Conservation (phyloP, 2,888 invertebrate species). For the Cantharis flavilabris region DNA sequence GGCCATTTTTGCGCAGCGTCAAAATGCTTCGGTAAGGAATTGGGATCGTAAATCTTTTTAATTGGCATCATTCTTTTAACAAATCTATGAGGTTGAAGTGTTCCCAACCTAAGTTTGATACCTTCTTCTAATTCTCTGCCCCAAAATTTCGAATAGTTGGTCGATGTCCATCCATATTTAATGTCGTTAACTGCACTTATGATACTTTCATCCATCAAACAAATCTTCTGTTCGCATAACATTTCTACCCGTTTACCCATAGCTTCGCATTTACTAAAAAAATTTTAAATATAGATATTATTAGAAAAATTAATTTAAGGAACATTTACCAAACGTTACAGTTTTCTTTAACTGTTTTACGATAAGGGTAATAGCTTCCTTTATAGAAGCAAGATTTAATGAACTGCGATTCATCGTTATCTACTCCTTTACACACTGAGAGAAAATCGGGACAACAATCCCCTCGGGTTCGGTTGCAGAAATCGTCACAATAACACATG, state of each 20-base stretch:
- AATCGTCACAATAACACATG: conserved; percentile 92
- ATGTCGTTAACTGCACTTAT: conserved; percentile 68
- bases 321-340: conserved; percentile 75
- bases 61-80: conserved; percentile 65
- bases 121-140: conserved; percentile 83
- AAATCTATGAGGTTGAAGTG: conserved; percentile 58
- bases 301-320: background rate
- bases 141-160: conserved; percentile 84
- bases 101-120: conserved; percentile 61
- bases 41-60: conserved; percentile 62
- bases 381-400: conserved; percentile 59
- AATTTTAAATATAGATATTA: background rate
- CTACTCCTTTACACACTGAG: conserved; percentile 67
- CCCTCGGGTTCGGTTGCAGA: conserved; percentile 77
- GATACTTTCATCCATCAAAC: conserved; percentile 75
- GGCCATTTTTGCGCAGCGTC: conserved; percentile 81
- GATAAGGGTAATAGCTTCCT: conserved; percentile 59
- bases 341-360: conserved; percentile 62
- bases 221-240: conserved; percentile 72
- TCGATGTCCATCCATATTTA: conserved; percentile 73
- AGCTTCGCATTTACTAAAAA: conserved; percentile 62
- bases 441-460: conserved; percentile 95
- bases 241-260: conserved; percentile 55
- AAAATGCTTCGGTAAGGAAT: conserved; percentile 69
- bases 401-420: conserved; percentile 33